Evolutionary conservation across 2,888 invertebrate genomes (phyloP).

Genomic region (Tigriopus californicus): DNA sequence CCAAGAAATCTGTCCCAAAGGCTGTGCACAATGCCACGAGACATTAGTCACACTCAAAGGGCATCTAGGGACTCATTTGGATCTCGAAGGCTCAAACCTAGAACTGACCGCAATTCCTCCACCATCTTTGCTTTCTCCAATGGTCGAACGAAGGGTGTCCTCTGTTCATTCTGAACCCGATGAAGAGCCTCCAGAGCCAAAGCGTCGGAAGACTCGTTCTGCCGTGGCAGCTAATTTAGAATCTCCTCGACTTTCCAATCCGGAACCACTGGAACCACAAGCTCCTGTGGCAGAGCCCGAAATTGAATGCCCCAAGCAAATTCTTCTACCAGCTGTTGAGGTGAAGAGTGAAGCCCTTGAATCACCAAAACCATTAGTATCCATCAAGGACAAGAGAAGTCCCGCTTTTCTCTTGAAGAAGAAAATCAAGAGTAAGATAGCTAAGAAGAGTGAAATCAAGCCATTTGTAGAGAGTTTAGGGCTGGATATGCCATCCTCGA

Average conservation of each 20-base stretch:
- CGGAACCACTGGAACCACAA: neutral
- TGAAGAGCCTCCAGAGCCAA: neutral
- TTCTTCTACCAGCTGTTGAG: neutral
- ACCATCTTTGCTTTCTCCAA: no score
- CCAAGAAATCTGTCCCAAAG: no score
- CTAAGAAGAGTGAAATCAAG: neutral
- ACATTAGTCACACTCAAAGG: no score
- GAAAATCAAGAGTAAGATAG: neutral
- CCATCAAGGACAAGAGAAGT: neutral
- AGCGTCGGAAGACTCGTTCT: neutral
- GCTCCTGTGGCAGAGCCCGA: neutral
- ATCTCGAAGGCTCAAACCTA: no score
- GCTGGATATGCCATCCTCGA: neutral
- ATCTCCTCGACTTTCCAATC: no score
- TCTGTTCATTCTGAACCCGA: no score
- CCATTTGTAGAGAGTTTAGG: constrained; percentile 8
- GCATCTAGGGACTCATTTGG: no score
- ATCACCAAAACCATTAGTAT: neutral
- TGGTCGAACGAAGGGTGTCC: no score
- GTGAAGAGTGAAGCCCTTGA: neutral
- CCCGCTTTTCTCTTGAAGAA: neutral
- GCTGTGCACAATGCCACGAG: no score
- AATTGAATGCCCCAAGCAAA: neutral
- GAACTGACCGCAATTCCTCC: no score
- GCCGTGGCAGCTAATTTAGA: neutral